Evolutionary conservation across 2,888 invertebrate genomes (phyloP), one percentile per base, ranked within the genome.

Genomic region (Leptinotarsa rubiginosa): DNA sequence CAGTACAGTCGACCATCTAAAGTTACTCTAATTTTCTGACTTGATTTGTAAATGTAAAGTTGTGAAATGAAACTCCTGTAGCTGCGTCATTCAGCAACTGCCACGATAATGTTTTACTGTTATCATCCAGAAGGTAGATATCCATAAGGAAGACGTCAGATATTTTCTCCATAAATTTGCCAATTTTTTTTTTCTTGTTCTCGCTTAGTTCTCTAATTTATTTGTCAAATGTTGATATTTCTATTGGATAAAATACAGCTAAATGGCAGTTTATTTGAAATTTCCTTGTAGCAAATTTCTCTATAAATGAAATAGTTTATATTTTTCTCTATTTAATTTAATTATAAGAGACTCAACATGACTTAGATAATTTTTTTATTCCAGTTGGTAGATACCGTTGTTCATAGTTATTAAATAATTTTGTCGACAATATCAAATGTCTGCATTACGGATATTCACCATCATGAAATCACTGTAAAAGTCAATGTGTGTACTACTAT

Each of bases 401-500:
- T 16, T n/a, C 5, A 41, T 41, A 41, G 41, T 41, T 41, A 41
- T 41, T 41, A 12, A 41, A 41, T 41, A 41, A 41, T 56, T 67
- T 50, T 47, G 31, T 67, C 41, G 54, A 50, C 15, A 50, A 67
- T 52, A 67, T 67, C 67, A 20, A 25, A 31, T 50, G 47, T 52
- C n/a, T 67, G 15, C 18, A 13, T 49, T 18, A 13, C 31, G 62
- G 62, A 62, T 41, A 50, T 69, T 72, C 65, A 69, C 70, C 69
- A 49, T 69, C 67, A 68, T 65, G 72, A 75, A 77, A 80, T 81
- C 72, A 81, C 80, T 84, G 84, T 84, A 81, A 81, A 41, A 82
- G 79, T 84, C 82, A 80, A 80, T 84, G 84, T 85, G 83, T 84
- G 82, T 83, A 83, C 79, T 78, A 81, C 80, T 83, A 83, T 81